Evolutionary conservation across 1,140 invertebrate genomes (phyloP), one percentile per base, ranked within the genome.

Genomic region (Melitaea cinxia): DNA sequence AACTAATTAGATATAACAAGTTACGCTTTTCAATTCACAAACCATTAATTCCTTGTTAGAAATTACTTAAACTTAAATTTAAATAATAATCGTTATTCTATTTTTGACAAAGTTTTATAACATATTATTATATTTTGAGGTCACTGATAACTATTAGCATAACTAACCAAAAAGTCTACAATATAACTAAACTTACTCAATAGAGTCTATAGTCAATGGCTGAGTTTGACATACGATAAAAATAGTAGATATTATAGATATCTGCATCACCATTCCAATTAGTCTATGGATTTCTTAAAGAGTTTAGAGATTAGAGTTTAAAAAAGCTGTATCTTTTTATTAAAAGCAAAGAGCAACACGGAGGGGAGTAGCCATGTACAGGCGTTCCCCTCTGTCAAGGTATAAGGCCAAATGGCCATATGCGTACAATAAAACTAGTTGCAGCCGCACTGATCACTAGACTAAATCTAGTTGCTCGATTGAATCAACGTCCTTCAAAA

Each of bases 1-100:
- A 61, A 66, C 75, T 65, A 73, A 55, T 61, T 56, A 62, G 35
- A 47, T 23, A 23, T 3, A 47, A 12, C 12, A 23, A 4, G 21
- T 23, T 47, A 12, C 10, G 19, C 37, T 23, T 47, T 47, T 21
- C 21, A 47, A 12, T 7, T 23, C 42, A 23, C 9, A 47, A 47
- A 23, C 5, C 19, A 23, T 23, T 47, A 3, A 23, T 33, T 10
- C 2, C 6, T 10, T 33, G 12, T 33, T 7, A 6, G 12, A 6
- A 42, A 1, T 42, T 42, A 9, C 5, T 42, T 42, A 1, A 42
- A 17, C 14, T 17, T 17, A 42, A 5, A 42, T 42, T 17, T 17
- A 17, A 23, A 4, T 3, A 21, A 6, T 4, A 2, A 12, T 21
- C 23, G 1, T 23, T 12, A 47, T 23, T n/a, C 21, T 5, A 23